Evolutionary conservation across 2,797 vertebrate genomes (phyloP).

Genomic region (Danio albolineatus): DNA sequence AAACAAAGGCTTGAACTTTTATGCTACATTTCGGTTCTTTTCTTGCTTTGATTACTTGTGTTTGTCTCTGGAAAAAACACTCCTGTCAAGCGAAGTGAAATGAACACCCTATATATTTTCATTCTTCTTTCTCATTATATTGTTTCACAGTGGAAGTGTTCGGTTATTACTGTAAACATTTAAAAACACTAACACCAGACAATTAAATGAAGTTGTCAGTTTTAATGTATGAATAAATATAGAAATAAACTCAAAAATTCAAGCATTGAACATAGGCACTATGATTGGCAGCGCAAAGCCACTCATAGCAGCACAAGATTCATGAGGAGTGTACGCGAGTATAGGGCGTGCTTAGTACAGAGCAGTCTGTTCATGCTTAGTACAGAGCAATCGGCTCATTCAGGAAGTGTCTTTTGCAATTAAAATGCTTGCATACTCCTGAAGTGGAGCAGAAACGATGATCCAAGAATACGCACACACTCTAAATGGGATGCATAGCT

Average conservation of each 20-base stretch:
- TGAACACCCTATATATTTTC: no score
- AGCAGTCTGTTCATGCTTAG: constrained; percentile 22
- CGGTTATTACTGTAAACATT: not conserved
- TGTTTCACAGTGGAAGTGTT: no score
- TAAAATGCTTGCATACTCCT: constrained; percentile 27
- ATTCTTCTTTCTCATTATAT: no score
- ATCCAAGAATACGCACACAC: not conserved
- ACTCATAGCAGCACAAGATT: constrained; percentile 44
- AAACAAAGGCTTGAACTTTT: no score
- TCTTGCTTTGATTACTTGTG: no score
- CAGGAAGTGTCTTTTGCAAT: constrained; percentile 27
- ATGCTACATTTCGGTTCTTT: no score
- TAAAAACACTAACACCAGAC: not conserved
- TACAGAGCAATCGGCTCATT: constrained; percentile 32
- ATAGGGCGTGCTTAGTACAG: constrained; percentile 12
- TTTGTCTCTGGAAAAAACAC: no score
- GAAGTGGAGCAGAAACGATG: not conserved
- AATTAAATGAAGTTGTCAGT: not conserved
- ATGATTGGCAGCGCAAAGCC: constrained; percentile 44
- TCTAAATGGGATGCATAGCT: constrained; percentile 40
- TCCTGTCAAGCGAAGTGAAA: no score
- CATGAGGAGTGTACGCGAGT: constrained; percentile 34
- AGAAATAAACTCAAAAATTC: constrained; percentile 39
- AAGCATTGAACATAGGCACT: constrained; percentile 41
- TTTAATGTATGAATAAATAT: constrained; percentile 59